phyloP scores from a whole-genome alignment of 1,140 invertebrate species.

The Chrysopa pallens region DNA sequence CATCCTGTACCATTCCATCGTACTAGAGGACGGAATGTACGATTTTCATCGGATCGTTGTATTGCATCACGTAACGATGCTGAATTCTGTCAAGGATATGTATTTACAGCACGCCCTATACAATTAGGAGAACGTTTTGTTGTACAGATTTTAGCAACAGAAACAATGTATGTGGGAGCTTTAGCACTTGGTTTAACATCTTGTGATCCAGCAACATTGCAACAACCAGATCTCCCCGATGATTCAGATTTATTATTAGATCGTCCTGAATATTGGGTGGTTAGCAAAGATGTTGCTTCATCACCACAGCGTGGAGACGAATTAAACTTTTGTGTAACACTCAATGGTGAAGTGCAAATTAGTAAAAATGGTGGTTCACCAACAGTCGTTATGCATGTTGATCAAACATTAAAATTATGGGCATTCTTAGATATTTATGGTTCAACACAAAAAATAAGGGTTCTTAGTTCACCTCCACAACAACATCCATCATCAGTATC shows the following conservation, averaged over 20 bases:
- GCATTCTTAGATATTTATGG: slow-evolving; percentile 93
- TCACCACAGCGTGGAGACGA: slow-evolving; percentile 73
- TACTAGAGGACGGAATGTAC: slow-evolving; percentile 66
- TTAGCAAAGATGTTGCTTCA: slow-evolving; percentile 79
- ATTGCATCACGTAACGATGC: slow-evolving; percentile 63
- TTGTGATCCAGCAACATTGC: slow-evolving; percentile 66
- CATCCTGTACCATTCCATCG: slow-evolving; percentile 53
- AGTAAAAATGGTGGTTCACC: slow-evolving; percentile 69
- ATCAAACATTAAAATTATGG: slow-evolving; percentile 77
- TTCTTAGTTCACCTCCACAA: slow-evolving; percentile 33
- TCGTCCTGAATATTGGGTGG: slow-evolving; percentile 93
- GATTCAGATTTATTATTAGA: slow-evolving; percentile 85
- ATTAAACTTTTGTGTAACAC: slow-evolving; percentile 70
- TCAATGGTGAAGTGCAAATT: slow-evolving; percentile 75
- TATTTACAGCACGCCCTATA: slow-evolving; percentile 75
- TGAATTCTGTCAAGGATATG: slow-evolving; percentile 88
- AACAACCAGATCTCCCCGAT: slow-evolving; percentile 65
- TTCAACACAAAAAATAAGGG: slow-evolving; percentile 69
- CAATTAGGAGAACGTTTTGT: slow-evolving; percentile 72
- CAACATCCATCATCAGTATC: too few relatives aligned
- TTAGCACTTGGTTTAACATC: slow-evolving; percentile 84
- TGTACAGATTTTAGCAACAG: slow-evolving; percentile 68
- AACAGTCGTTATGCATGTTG: slow-evolving; percentile 82
- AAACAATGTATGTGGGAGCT: slow-evolving; percentile 70
- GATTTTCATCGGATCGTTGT: slow-evolving; percentile 59